Conservation (phyloP, 2,888 invertebrate species). For the Merodon equestris region DNA sequence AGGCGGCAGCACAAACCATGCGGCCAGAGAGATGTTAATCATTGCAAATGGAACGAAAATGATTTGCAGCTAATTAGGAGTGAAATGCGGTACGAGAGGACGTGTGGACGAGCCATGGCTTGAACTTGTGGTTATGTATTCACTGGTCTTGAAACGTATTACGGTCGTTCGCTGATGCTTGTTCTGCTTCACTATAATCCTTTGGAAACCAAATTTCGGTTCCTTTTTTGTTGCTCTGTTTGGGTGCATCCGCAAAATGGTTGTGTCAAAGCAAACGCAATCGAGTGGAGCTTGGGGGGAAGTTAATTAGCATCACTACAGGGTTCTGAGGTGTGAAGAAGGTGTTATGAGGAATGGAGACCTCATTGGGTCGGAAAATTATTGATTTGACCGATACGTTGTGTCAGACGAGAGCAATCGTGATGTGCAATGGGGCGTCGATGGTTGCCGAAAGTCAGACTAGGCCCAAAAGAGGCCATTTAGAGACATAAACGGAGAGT, state of each 20-base stretch:
- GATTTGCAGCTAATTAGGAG: slow-evolving; percentile 60
- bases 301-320: not conserved
- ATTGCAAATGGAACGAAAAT: slow-evolving; percentile 62
- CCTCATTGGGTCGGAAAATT: too few species aligned
- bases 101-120: slow-evolving; percentile 2
- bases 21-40: slow-evolving; percentile 56
- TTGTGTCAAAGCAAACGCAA: too few species aligned
- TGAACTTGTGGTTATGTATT: too few species aligned
- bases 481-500: too few species aligned
- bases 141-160: too few species aligned
- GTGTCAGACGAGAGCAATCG: too few species aligned
- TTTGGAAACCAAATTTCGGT: too few species aligned
- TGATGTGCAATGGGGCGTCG: too few species aligned
- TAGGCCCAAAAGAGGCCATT: too few species aligned
- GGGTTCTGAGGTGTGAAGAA: slow-evolving; percentile 2
- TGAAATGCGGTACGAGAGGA: slow-evolving; percentile 9
- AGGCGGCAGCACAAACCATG: slow-evolving; percentile 18
- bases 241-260: too few species aligned
- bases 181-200: slow-evolving; percentile 9
- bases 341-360: not conserved
- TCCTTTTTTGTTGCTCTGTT: not conserved
- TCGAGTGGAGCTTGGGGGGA: too few species aligned
- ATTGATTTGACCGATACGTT: slow-evolving; percentile 3
- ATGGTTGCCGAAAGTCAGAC: too few species aligned
- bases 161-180: not conserved